phyloP scores from a whole-genome alignment of 2,888 invertebrate genomes.

The Cosmia pyralina region DNA sequence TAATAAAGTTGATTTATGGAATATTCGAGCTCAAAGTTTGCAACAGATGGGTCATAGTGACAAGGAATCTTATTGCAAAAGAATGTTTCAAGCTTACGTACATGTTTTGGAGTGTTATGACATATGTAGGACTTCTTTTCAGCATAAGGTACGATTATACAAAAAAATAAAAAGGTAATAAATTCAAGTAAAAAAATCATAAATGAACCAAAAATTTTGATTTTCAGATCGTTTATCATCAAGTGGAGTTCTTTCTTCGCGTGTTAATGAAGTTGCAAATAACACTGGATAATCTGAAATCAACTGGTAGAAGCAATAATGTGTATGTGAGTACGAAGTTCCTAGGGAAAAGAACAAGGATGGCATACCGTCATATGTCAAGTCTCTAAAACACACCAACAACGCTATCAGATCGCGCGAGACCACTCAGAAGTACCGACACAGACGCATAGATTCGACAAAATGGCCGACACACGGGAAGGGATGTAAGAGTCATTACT shows the following conservation, averaged over 20 bases:
- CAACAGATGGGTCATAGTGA: neutral
- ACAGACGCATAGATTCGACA: no score
- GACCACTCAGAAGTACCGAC: no score
- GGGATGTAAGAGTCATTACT: no score
- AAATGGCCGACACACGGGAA: no score
- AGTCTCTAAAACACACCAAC: no score
- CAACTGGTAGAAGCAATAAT: no score
- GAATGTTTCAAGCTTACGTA: conserved; percentile 22
- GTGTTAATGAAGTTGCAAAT: conserved; percentile 14
- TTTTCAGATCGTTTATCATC: conserved; percentile 26
- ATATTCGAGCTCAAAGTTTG: neutral
- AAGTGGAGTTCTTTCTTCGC: conserved; percentile 21
- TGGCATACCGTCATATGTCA: no score
- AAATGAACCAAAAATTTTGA: neutral
- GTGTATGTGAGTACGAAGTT: no score
- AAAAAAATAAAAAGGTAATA: no score
- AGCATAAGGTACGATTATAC: neutral
- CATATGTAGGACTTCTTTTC: neutral
- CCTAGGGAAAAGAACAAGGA: no score
- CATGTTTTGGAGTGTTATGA: conserved; percentile 29
- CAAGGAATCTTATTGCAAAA: neutral
- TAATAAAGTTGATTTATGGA: conserved; percentile 47
- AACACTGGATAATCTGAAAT: neutral
- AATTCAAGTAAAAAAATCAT: no score
- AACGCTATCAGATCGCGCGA: no score